Conservation (phyloP, 2,888 invertebrate genomes). For the Toxonevra muliebris region DNA sequence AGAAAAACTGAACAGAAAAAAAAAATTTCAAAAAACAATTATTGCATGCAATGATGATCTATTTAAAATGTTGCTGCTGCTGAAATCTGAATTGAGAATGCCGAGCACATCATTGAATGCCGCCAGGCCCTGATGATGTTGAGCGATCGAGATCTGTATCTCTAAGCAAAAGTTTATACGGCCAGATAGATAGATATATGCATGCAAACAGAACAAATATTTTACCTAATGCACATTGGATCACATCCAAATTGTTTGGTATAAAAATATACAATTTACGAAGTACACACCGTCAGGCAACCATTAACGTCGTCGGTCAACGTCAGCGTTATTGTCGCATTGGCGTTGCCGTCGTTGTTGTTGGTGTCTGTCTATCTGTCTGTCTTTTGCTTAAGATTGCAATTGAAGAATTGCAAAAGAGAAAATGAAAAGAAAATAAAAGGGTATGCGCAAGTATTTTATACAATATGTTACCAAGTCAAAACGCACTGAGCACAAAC, state of each 20-base stretch:
- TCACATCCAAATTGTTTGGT: not conserved
- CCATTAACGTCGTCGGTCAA: too few relatives aligned
- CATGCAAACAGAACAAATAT: not conserved
- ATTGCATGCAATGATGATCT: conserved; percentile 52
- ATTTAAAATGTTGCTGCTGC: conserved; percentile 42
- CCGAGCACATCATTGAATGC: not conserved
- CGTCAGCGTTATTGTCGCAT: too few relatives aligned
- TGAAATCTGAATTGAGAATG: conserved; percentile 23
- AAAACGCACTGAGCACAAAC: too few relatives aligned
- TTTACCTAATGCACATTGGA: conserved; percentile 2
- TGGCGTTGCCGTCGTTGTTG: too few relatives aligned
- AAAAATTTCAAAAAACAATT: conserved; percentile 47
- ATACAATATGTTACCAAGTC: too few relatives aligned
- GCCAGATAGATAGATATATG: not conserved
- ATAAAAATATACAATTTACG: not conserved
- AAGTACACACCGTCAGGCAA: too few relatives aligned
- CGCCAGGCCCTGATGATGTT: not conserved
- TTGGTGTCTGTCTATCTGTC: too few relatives aligned
- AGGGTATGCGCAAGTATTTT: too few relatives aligned
- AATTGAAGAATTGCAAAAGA: too few relatives aligned
- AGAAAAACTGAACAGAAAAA: too few relatives aligned
- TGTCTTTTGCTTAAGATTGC: too few relatives aligned
- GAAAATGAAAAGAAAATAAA: too few relatives aligned
- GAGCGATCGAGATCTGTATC: not conserved
- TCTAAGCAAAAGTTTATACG: not conserved